Base-by-base conservation (phyloP, 2,888 invertebrate species). In the Cyclophora punctaria region DNA sequence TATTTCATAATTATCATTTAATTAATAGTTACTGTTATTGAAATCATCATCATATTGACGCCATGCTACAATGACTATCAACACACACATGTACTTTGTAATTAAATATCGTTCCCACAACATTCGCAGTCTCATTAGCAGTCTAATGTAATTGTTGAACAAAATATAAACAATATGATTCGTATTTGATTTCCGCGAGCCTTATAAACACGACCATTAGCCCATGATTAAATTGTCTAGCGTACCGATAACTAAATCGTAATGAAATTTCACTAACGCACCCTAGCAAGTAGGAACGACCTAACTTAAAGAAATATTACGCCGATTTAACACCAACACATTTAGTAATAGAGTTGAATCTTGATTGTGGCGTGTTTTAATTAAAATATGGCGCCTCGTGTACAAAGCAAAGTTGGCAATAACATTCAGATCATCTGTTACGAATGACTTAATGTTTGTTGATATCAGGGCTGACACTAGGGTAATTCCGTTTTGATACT, bases 191-290 rank as follows among this genome's bases (percentile, higher is more conserved):
- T 63, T 59, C 51, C 56, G 57, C 57, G 55, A 59, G 63, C 55
- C 56, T 62, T 63, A 67, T 66, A 71, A 69, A 64, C 64, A 63
- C 56, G 49, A 44, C 51, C 61, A 60, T 66, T 71, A 64, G 67
- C 55, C 62, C 67, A 60, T 65, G 63, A 63, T 58, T 56, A 52
- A 64, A 69, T 67, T 67, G 66, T 63, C 62, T 61, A 60, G 58
- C 58, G 64, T 62, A 61, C 57, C 64, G 65, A 71, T 66, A 62
- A 59, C 65, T 63, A 62, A 66, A 66, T 65, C 61, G 66, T 69
- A 71, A 72, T 69, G 66, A 69, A 69, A 69, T 69, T 71, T 71
- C 67, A 69, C 68, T 59, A 65, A 66, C 66, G 63, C 59, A 54
- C 55, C 51, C 57, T 59, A 56, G 50, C 47, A 44, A 51, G 44